Evolutionary conservation across 2,888 invertebrate genomes (phyloP), one percentile per base, ranked within the genome.

Genomic region (Dicyrtoma fusca): DNA sequence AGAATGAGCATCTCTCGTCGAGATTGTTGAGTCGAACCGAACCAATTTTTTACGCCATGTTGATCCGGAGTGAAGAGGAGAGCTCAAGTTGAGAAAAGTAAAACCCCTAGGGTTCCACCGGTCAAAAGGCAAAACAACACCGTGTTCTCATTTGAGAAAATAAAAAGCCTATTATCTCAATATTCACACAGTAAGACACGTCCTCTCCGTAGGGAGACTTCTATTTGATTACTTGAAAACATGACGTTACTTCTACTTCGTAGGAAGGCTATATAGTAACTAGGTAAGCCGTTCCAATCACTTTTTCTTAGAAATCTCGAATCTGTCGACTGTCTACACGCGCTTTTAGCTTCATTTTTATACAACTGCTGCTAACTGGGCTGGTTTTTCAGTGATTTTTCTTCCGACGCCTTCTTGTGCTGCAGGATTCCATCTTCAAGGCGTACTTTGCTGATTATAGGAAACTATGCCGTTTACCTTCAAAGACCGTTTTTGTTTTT

Each of bases 31-130:
- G 57, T 26, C 55, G 55, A 59, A 57, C 57, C 57, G 19, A 55
- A 68, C 45, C 68, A 68, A 68, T 68, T 68, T 68, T 68, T 68
- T 68, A 68, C 68, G 68, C 68, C 68, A 68, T 68, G 68, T 68
- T 68, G 68, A 68, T 45, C 57, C 23, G 64, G 64, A 64, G 47
- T 64, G 64, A 64, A 42, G 53, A 42, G 53, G n/a, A 19, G 55
- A 66, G 53, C 55, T 66, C 66, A 55, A 55, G 49, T 65, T 66
- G 66, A 66, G 66, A 55, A 66, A 66, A 66, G 66, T 53, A 53
- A 65, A 66, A 34, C 55, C 53, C 66, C 66, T 53, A 55, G 51
- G 66, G 66, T 66, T 66, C 66, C 53, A 53, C 66, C 66, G 66
- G 53, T 66, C 53, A 66, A 66, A 65, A 66, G 66, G 53, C 42